Percentiles rank a stretch among this genome's conserved stretches.
These are phyloP conservation scores for Burhinus oedicnemus DNA, from an alignment of 2,113 vertebrate species.

Conservation along the genomic window DNA sequence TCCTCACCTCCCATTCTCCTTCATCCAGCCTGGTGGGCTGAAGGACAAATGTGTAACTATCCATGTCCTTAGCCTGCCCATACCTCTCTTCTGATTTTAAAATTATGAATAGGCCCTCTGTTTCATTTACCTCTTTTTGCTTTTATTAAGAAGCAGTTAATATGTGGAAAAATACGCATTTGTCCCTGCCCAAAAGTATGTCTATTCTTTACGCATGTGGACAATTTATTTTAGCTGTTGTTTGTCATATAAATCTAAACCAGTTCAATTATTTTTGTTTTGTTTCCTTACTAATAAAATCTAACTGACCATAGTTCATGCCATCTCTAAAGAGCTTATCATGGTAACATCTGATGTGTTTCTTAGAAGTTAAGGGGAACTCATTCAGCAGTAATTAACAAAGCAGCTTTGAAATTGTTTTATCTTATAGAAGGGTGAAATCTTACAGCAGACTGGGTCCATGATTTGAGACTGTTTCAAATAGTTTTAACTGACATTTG, in stretches of 20 bases:
- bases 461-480: too few species aligned
- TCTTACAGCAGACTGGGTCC: too few species aligned
- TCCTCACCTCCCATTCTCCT: neutral
- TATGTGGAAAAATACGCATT: neutral
- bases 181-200: neutral
- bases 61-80: neutral
- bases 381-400: too few species aligned
- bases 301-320: neutral
- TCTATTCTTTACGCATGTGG: neutral
- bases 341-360: too few species aligned
- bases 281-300: too few species aligned
- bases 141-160: neutral
- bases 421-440: too few species aligned
- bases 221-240: too few species aligned
- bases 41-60: neutral
- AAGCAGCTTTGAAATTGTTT: too few species aligned
- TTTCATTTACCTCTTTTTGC: neutral
- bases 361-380: too few species aligned
- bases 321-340: neutral
- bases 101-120: neutral
- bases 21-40: neutral
- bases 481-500: too few species aligned
- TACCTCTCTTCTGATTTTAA: neutral
- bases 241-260: too few species aligned
- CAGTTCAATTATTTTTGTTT: too few species aligned